Conservation (phyloP, 2,888 invertebrate genomes). For the Eupithecia exiguata region DNA sequence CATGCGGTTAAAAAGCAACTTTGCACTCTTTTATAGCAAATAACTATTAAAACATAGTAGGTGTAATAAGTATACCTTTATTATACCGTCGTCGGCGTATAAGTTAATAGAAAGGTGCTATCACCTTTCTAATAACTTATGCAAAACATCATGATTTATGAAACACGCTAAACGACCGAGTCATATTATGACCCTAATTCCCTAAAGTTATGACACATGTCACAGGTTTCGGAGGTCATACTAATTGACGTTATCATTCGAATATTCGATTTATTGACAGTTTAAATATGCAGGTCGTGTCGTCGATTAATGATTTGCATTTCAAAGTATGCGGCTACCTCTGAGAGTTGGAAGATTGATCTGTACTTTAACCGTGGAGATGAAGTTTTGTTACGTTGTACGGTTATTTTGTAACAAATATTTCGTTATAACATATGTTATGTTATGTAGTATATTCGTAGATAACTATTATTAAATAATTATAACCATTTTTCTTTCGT, state of each 20-base stretch:
- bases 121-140: conserved; percentile 1
- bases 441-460: too few relatives aligned
- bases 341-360: conserved; percentile 18
- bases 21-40: too few relatives aligned
- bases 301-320: conserved; percentile 38
- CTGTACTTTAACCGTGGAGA: conserved; percentile 15
- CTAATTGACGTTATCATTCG: conserved; percentile 40
- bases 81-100: neutral
- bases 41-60: too few relatives aligned
- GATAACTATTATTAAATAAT: too few relatives aligned
- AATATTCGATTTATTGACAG: conserved; percentile 41
- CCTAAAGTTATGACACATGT: conserved; percentile 41
- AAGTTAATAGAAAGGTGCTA: neutral
- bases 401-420: neutral
- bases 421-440: neutral
- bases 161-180: conserved; percentile 18
- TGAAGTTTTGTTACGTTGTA: neutral
- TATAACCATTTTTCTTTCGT: neutral
- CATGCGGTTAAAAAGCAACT: too few relatives aligned
- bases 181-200: conserved; percentile 31
- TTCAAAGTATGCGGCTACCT: conserved; percentile 27
- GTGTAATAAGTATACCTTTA: neutral
- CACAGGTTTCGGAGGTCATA: conserved; percentile 37
- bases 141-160: conserved; percentile 39
- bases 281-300: conserved; percentile 38